phyloP scores from a whole-genome alignment of 2,113 vertebrate species.

The Axis porcinus region DNA sequence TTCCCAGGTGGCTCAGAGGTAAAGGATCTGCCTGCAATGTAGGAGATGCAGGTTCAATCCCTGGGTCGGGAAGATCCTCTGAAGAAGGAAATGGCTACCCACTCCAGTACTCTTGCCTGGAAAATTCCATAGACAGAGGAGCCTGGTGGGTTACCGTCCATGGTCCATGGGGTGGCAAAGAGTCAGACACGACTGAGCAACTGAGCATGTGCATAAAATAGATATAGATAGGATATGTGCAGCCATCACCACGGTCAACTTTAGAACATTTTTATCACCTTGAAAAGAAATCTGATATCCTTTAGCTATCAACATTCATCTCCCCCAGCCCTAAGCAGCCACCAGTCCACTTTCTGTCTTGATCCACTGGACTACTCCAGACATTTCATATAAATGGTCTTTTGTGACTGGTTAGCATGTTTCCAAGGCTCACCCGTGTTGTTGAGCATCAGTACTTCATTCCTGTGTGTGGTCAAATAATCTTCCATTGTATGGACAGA shows the following conservation, averaged over 20 bases:
- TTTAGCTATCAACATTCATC: not conserved
- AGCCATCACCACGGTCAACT: not conserved
- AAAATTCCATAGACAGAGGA: not conserved
- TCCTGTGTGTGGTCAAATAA: not conserved
- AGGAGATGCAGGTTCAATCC: not conserved
- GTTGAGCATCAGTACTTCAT: rapidly evolving
- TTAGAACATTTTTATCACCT: too few species aligned
- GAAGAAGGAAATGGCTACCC: not conserved
- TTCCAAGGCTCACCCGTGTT: not conserved
- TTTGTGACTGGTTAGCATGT: not conserved
- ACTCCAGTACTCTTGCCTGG: not conserved
- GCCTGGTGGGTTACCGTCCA: not conserved
- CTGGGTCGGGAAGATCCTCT: not conserved
- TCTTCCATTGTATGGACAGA: too few species aligned
- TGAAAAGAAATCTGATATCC: not conserved
- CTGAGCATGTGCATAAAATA: not conserved
- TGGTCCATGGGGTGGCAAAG: not conserved
- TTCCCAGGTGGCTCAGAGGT: not conserved
- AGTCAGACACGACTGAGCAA: not conserved
- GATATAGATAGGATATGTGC: rapidly evolving
- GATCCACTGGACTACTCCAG: not conserved
- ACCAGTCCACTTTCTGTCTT: not conserved
- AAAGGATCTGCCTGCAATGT: not conserved
- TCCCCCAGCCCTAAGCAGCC: not conserved
- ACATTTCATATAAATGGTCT: rapidly evolving